A percentile compares a stretch with the other conserved stretches of the same genome.
Evolutionary conservation across 1,140 invertebrate species (phyloP).

Genomic region (Piezodorus guildinii): DNA sequence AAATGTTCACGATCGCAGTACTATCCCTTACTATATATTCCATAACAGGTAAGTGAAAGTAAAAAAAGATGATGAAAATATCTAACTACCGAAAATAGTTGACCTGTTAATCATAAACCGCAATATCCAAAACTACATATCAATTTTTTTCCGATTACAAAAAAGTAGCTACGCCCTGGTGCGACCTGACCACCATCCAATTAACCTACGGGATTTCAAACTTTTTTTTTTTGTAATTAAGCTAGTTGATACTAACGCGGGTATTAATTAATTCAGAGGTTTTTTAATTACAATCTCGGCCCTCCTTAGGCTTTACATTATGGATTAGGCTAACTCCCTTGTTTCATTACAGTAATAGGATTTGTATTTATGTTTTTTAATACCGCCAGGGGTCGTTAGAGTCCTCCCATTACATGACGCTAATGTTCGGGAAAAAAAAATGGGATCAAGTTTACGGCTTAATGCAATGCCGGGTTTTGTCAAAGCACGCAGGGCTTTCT

Average conservation of each 20-base stretch:
- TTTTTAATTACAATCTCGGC: not conserved
- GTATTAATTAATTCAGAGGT: not conserved
- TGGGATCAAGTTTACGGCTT: too few species aligned
- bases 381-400: not conserved
- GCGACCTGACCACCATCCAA: not conserved
- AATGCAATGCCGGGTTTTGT: too few species aligned
- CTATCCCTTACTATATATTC: too few species aligned
- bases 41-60: too few species aligned
- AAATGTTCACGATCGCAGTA: too few species aligned
- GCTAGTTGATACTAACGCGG: not conserved
- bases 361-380: slow-evolving; percentile 6
- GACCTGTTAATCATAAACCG: too few species aligned
- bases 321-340: slow-evolving; percentile 1
- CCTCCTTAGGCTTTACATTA: not conserved
- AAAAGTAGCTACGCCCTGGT: too few species aligned
- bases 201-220: not conserved
- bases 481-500: too few species aligned
- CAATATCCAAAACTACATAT: too few species aligned
- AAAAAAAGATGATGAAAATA: too few species aligned
- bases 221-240: not conserved
- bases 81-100: too few species aligned
- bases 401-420: not conserved
- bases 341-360: slow-evolving; percentile 1
- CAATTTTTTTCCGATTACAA: too few species aligned
- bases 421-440: not conserved